Base-by-base conservation (phyloP, 2,113 vertebrate genomes). In the Nyctereutes procyonoides region DNA sequence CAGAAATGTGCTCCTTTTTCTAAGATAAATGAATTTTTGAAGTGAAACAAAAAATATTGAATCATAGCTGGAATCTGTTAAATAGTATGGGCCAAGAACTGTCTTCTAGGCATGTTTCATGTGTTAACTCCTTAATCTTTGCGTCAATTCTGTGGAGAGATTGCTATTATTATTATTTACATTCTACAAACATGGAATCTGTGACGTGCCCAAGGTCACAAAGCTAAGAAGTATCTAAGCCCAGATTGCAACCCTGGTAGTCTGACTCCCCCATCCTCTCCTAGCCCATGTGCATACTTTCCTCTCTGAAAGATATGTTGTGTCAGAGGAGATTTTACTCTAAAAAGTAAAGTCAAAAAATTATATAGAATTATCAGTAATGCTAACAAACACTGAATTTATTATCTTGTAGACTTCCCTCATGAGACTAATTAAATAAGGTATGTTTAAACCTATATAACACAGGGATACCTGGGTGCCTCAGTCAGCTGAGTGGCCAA, bases 271-370 rank as follows among this genome's bases (percentile, higher is more conserved):
- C 30, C 14, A 9, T 12, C 58, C 20, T 86, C 35, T 83, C 32
- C 60, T 63, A 53, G n/a, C 8, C 51, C 20, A 48, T 73, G 13
- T 4, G 48, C 22, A 35, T 30, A 51, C 7, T 22, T 76, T 28
- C 28, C 17, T 60, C 48, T 88, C 51, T 93, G 20, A 53, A 88
- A 76, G 3, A 26, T 86, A 79, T 14, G 30, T 69, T 84, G 10
- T 71, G 8, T 89, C 73, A 74, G 12, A 88, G 32, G 17, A 24
- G 51, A 63, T 93, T 82, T 82, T 11, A 86, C 60, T 95, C 65
- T 43, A 60, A 93, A 95, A 82, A 90, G 38, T 90, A 17, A 86
- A 94, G 8, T 63, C 20, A 53, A 94, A 51, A 92, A 74, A 80
- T 19, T 53, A 69, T 74, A 53, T 85, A 60, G 30, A 93, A 67